Conservation (phyloP, 2,888 invertebrate genomes). For the Lepidonotus clava region DNA sequence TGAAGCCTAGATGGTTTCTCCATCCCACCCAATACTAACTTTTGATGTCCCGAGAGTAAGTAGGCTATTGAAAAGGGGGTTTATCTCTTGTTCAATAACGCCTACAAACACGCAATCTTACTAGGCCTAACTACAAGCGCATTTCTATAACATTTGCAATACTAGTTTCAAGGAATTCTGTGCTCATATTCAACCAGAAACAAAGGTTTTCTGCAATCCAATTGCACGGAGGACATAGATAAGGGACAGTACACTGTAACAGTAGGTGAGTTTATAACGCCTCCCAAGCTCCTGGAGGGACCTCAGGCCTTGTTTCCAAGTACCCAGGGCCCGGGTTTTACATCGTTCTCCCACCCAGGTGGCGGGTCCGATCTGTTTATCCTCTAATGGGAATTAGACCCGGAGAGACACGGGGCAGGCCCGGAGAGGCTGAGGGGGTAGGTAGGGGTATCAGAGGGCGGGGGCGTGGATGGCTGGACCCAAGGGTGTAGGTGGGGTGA, state of each 20-base stretch:
- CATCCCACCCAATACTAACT: not conserved
- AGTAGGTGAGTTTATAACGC: not conserved
- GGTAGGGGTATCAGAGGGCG: not conserved
- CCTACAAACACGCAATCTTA: no score
- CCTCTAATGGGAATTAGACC: conserved; percentile 51
- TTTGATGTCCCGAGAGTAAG: no score
- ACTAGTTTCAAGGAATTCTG: no score
- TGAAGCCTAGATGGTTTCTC: not conserved
- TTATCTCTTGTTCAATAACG: no score
- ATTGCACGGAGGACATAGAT: no score
- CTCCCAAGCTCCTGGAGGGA: not conserved
- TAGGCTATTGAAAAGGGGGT: no score
- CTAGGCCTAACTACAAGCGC: no score
- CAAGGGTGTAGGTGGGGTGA: not conserved
- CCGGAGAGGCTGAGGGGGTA: not conserved
- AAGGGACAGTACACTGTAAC: no score
- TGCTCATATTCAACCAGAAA: no score
- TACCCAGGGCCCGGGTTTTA: conserved; percentile 3
- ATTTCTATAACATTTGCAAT: no score
- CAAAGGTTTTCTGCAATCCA: no score
- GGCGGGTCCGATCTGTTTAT: conserved; percentile 24
- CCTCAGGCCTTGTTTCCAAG: not conserved
- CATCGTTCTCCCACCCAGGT: conserved; percentile 15
- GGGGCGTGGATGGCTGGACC: not conserved
- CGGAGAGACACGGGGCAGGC: not conserved